phyloP scores from a whole-genome alignment of 2,797 vertebrate genomes.

The Acanthurus lineatus region DNA sequence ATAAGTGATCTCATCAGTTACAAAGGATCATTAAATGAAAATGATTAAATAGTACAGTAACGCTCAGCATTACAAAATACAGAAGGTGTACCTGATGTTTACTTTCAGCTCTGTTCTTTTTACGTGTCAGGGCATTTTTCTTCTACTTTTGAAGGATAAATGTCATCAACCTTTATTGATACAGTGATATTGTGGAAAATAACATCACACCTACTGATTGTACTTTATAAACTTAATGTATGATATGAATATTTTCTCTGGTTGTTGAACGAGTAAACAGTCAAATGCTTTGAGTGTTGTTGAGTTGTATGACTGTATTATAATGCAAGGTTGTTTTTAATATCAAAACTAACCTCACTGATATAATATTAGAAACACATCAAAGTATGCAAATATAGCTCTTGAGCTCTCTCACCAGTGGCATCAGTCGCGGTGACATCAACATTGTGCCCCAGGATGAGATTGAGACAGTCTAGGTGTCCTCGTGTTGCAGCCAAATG shows the following conservation, averaged over 20 bases:
- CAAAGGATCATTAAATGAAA: no score
- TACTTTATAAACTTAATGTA: no score
- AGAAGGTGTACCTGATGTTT: neutral
- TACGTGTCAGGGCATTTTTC: neutral
- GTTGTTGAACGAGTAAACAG: no score
- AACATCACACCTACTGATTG: neutral
- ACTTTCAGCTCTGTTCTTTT: neutral
- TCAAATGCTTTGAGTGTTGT: no score
- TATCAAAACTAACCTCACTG: neutral
- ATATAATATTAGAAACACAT: slow-evolving; percentile 8
- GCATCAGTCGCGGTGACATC: slow-evolving; percentile 92
- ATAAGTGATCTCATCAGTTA: neutral
- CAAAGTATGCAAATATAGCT: neutral
- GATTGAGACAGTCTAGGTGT: slow-evolving; percentile 93
- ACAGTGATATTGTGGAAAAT: neutral
- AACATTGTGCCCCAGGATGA: slow-evolving; percentile 90
- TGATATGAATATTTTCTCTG: no score
- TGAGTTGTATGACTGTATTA: no score
- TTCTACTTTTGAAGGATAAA: neutral
- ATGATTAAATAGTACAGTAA: neutral
- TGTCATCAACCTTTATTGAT: neutral
- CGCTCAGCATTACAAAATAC: neutral
- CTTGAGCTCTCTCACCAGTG: slow-evolving; percentile 84
- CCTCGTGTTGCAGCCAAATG: slow-evolving; percentile 95
- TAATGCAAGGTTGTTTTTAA: neutral